Conservation (phyloP, 1,140 invertebrate species). For the Drosophila fuyamai region DNA sequence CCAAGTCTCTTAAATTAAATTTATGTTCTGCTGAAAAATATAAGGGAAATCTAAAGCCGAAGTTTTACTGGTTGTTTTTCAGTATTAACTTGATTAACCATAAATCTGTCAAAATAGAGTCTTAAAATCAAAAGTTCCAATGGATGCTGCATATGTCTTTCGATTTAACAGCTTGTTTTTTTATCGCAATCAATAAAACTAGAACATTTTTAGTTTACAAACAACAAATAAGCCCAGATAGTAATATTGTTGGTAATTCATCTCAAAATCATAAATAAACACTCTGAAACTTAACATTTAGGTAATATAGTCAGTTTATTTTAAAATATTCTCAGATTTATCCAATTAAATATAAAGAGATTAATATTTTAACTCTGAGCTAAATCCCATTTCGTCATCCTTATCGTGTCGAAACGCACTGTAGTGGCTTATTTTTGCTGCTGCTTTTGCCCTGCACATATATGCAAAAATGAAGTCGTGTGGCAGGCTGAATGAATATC, state of each 20-base stretch:
- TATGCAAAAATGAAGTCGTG: constrained; percentile 60
- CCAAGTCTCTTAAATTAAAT: constrained; percentile 16
- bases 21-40: background rate
- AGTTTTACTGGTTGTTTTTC: background rate
- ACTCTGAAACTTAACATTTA: too few species aligned
- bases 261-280: too few species aligned
- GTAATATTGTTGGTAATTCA: too few species aligned
- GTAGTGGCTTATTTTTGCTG: constrained; percentile 12
- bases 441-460: constrained; percentile 15
- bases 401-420: constrained; percentile 11
- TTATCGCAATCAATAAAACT: too few species aligned
- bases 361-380: background rate
- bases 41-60: background rate
- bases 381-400: background rate
- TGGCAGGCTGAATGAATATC: constrained; percentile 49
- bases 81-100: background rate
- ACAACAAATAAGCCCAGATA: too few species aligned
- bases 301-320: too few species aligned
- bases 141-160: too few species aligned
- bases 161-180: too few species aligned
- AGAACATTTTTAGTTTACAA: too few species aligned
- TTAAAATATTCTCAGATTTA: background rate
- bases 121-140: background rate
- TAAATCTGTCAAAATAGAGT: background rate
- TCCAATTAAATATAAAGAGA: too few species aligned